These are phyloP conservation scores for Clepsis dumicolana DNA, from an alignment of 2,888 invertebrate species.

Conservation along the genomic window DNA sequence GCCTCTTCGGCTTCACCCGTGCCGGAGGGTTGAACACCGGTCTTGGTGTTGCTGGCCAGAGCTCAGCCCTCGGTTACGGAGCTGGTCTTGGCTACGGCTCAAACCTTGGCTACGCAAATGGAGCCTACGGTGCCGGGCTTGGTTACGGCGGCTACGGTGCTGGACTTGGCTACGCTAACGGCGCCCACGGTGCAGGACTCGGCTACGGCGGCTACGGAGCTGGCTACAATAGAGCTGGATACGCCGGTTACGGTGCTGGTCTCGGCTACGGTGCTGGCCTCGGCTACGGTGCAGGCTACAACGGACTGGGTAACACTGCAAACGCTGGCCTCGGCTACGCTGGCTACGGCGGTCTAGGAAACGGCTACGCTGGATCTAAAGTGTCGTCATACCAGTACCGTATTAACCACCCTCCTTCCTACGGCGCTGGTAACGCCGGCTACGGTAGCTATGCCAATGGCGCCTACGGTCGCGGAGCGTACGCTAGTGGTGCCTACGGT, in stretches of 20 bases:
- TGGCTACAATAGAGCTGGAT: slow-evolving; percentile 34
- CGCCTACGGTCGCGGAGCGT: slow-evolving; percentile 6
- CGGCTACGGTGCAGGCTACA: neutral
- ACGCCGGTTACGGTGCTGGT: slow-evolving; percentile 22
- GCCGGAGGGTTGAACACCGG: slow-evolving; percentile 56
- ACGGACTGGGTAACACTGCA: slow-evolving; percentile 36
- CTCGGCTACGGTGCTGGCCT: slow-evolving; percentile 12
- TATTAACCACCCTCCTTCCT: slow-evolving; percentile 14
- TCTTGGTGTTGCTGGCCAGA: slow-evolving; percentile 19
- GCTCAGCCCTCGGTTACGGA: slow-evolving; percentile 25
- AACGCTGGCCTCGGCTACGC: slow-evolving; percentile 13
- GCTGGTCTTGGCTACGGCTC: slow-evolving; percentile 20
- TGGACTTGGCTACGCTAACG: neutral
- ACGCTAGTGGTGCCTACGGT: slow-evolving; percentile 21
- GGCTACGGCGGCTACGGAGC: neutral
- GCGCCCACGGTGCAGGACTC: slow-evolving; percentile 2
- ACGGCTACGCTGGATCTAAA: neutral
- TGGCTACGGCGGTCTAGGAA: slow-evolving; percentile 14
- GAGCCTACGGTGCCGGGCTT: slow-evolving; percentile 8
- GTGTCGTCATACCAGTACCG: slow-evolving; percentile 21
- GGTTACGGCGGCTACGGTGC: slow-evolving; percentile 2
- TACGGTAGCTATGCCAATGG: slow-evolving; percentile 34
- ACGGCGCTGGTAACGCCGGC: slow-evolving; percentile 41
- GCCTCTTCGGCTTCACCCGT: slow-evolving; percentile 61
- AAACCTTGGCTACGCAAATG: slow-evolving; percentile 20